Percentiles rank a stretch among this genome's conserved stretches.
Evolutionary conservation across 2,113 vertebrate species (phyloP).

Genomic region (Apteryx owenii): DNA sequence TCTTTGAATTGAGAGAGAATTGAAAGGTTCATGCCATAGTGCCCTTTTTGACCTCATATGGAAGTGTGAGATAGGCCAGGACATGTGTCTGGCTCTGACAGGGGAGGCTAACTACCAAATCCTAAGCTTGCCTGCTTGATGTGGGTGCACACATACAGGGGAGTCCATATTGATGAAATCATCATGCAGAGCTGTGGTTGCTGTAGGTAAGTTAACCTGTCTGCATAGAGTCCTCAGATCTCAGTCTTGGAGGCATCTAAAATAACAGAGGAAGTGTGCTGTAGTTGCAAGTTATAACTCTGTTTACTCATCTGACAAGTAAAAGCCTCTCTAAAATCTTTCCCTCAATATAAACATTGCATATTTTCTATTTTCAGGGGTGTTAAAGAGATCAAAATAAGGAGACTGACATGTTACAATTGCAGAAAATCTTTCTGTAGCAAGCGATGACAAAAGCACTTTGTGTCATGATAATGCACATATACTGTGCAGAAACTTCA

Average conservation of each 20-base stretch:
- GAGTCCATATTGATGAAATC: not conserved
- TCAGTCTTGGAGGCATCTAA: not conserved
- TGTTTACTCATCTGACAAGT: not conserved
- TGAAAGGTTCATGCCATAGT: not conserved
- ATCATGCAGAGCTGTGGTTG: not conserved
- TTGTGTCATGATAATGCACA: not conserved
- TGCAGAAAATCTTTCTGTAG: not conserved
- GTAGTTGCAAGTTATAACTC: not conserved
- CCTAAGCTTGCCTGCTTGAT: not conserved
- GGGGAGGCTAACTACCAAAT: not conserved
- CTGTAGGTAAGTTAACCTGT: not conserved
- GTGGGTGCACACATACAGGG: not conserved
- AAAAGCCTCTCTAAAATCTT: not conserved
- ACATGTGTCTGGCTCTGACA: rapidly evolving
- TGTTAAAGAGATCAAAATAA: not conserved
- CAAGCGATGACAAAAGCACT: not conserved
- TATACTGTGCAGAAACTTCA: not conserved
- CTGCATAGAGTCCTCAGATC: rapidly evolving
- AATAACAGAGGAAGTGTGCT: not conserved
- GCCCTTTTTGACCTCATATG: rapidly evolving
- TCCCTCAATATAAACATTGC: not conserved
- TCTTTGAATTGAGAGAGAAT: not conserved
- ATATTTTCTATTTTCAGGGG: not conserved
- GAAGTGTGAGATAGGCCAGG: not conserved
- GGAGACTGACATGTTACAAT: not conserved